phyloP scores from a whole-genome alignment of 2,888 invertebrate species.

The Dimorphilus gyrociliatus region DNA sequence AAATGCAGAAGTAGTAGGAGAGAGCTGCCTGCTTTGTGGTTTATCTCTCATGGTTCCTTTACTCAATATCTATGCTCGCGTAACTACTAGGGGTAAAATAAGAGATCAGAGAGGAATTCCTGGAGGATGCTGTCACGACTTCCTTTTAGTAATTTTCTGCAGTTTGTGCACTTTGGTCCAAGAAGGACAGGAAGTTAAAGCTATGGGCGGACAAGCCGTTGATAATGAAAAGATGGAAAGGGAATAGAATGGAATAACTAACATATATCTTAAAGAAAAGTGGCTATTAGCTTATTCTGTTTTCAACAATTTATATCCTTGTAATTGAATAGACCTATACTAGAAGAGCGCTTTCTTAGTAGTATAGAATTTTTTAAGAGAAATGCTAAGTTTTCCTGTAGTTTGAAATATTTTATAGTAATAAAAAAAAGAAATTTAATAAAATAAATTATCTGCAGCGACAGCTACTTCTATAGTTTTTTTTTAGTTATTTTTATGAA shows the following conservation, averaged over 20 bases:
- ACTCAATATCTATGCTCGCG: conserved; percentile 14
- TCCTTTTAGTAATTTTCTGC: conserved; percentile 19
- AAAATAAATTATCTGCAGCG: too few species aligned
- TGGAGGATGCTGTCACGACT: conserved; percentile 17
- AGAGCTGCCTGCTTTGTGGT: conserved; percentile 26
- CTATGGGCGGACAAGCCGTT: conserved; percentile 13
- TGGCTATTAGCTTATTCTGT: too few species aligned
- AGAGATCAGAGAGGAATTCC: conserved; percentile 20
- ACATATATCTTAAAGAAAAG: too few species aligned
- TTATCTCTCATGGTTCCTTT: conserved; percentile 17
- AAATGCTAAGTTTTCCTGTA: too few species aligned
- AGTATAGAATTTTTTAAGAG: too few species aligned
- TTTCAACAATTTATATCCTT: too few species aligned
- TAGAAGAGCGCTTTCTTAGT: too few species aligned
- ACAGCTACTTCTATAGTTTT: too few species aligned
- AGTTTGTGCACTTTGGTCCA: conserved; percentile 19
- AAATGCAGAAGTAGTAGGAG: conserved; percentile 28
- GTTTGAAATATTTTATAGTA: too few species aligned
- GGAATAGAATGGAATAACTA: background rate
- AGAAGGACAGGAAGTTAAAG: conserved; percentile 17
- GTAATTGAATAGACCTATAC: too few species aligned
- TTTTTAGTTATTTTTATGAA: too few species aligned
- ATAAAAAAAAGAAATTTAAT: too few species aligned
- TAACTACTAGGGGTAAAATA: conserved; percentile 20
- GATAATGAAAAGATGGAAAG: conserved; percentile 11